Percentiles rank a stretch among this genome's conserved stretches.
Evolutionary conservation across 1,140 invertebrate genomes (phyloP).

Genomic region (Drosophila azteca): DNA sequence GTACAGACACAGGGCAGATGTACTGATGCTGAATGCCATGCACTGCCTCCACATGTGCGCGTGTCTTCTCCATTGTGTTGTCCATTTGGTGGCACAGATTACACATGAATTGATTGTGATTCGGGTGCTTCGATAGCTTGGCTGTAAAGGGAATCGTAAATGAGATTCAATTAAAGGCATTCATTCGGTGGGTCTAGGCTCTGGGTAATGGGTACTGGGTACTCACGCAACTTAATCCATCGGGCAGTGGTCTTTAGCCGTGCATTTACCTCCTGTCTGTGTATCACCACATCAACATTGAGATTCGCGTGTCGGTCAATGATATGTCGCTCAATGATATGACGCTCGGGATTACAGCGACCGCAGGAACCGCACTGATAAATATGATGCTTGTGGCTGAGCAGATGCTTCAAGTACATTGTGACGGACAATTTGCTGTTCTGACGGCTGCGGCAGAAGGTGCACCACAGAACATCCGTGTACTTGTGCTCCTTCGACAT

Average conservation of each 20-base stretch:
- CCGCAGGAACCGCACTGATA: slow-evolving; percentile 55
- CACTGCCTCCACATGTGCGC: slow-evolving; percentile 9
- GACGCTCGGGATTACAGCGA: slow-evolving; percentile 10
- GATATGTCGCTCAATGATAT: slow-evolving; percentile 48
- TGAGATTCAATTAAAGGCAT: not conserved
- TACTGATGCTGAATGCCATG: slow-evolving; percentile 29
- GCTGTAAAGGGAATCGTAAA: not conserved
- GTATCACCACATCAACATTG: slow-evolving; percentile 38
- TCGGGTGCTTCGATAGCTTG: not conserved
- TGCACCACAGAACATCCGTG: slow-evolving; percentile 11
- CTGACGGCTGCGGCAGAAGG: slow-evolving; percentile 21
- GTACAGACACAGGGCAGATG: slow-evolving; percentile 15
- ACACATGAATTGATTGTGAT: slow-evolving; percentile 18
- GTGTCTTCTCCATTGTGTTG: not conserved
- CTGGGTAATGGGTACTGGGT: not conserved
- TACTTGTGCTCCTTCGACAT: slow-evolving; percentile 24
- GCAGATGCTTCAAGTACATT: slow-evolving; percentile 32
- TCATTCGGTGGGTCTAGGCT: not conserved
- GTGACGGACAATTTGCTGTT: not conserved
- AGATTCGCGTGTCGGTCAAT: slow-evolving; percentile 5
- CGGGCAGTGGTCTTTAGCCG: not conserved
- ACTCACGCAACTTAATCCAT: slow-evolving; percentile 55
- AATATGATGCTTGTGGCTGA: slow-evolving; percentile 51
- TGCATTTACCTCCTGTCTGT: slow-evolving; percentile 12
- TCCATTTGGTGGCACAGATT: slow-evolving; percentile 34